Conservation (phyloP, 2,888 invertebrate species). For the Ecliptopera silaceata region DNA sequence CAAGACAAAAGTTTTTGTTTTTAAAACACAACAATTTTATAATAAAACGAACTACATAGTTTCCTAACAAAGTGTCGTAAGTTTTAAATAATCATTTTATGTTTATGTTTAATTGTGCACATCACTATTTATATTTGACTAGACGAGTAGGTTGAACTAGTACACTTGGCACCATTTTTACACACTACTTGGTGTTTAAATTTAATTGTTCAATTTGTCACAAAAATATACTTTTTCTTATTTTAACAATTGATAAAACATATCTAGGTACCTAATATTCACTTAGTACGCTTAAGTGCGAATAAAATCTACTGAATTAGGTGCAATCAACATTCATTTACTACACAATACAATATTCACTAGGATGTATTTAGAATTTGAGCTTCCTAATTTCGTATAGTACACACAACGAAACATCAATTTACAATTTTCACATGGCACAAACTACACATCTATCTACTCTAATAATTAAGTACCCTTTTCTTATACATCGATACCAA, state of each 20-base stretch:
- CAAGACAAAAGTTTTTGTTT: neutral
- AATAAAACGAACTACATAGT: neutral
- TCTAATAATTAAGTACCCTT: conserved; percentile 23
- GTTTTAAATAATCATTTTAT: neutral
- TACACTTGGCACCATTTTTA: conserved; percentile 23
- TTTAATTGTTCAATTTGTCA: conserved; percentile 36
- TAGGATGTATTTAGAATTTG: conserved; percentile 24
- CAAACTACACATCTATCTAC: conserved; percentile 17
- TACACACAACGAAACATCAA: conserved; percentile 16
- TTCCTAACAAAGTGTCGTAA: neutral
- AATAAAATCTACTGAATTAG: conserved; percentile 26
- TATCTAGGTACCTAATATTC: conserved; percentile 29
- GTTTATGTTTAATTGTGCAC: conserved; percentile 17
- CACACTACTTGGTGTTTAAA: conserved; percentile 31
- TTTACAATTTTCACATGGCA: conserved; percentile 12
- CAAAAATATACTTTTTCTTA: conserved; percentile 52
- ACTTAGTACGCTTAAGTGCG: conserved; percentile 16
- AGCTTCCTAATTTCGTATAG: conserved; percentile 23
- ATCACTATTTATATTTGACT: conserved; percentile 23
- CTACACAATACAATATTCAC: conserved; percentile 17
- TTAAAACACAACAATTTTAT: neutral
- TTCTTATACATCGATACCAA: conserved; percentile 22
- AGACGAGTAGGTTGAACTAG: conserved; percentile 21
- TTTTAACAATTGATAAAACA: conserved; percentile 36
- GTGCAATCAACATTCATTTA: conserved; percentile 24